A percentile compares a stretch with the other conserved stretches of the same genome.
phyloP scores from a whole-genome alignment of 2,797 vertebrate species.

The Pogonophryne albipinna region DNA sequence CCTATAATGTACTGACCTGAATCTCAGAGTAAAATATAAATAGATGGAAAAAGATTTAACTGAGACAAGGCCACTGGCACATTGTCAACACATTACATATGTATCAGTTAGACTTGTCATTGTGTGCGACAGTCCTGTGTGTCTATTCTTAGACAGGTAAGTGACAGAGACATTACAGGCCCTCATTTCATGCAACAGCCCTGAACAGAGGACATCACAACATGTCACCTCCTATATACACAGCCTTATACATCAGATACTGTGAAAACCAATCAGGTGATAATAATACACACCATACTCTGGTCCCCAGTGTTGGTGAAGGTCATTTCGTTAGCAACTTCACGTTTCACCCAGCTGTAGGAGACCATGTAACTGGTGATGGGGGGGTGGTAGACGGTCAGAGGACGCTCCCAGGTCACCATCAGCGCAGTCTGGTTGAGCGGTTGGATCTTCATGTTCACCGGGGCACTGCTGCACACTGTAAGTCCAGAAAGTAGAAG shows the following conservation, averaged over 20 bases:
- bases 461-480: conserved; percentile 97
- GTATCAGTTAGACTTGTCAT: conserved; percentile 51
- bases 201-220: conserved; percentile 68
- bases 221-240: conserved; percentile 64
- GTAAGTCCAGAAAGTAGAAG: conserved; percentile 10
- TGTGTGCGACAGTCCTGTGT: conserved; percentile 39
- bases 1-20: conserved; percentile 4
- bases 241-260: conserved; percentile 50
- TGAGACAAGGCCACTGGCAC: conserved; percentile 55
- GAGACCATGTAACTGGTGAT: conserved; percentile 97
- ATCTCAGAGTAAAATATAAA: conserved; percentile 21
- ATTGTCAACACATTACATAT: conserved; percentile 41
- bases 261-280: conserved; percentile 39
- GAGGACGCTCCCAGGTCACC: conserved; percentile 95
- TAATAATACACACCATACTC: conserved; percentile 88
- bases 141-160: conserved; percentile 70
- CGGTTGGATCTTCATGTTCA: conserved; percentile 96
- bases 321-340: conserved; percentile 94
- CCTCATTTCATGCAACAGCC: conserved; percentile 67
- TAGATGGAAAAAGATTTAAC: conserved; percentile 20
- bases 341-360: conserved; percentile 97
- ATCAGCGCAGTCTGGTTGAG: conserved; percentile 93
- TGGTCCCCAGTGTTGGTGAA: conserved; percentile 96
- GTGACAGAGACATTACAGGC: conserved; percentile 58
- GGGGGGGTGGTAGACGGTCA: conserved; percentile 94